These are phyloP conservation scores for Cyrtonyx montezumae DNA, from an alignment of 2,113 vertebrate species.

Conservation along the genomic window DNA sequence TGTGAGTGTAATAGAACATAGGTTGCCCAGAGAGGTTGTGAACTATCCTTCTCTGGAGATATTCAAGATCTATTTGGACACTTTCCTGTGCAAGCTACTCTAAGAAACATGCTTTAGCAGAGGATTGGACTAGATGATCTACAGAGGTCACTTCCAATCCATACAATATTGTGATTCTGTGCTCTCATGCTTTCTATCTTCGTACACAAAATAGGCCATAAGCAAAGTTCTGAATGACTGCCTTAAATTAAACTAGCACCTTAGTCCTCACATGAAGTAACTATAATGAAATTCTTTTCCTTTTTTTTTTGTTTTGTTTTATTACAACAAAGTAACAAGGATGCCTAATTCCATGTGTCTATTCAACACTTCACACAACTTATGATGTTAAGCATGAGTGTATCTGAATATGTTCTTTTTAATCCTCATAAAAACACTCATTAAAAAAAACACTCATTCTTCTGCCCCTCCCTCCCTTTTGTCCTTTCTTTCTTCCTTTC, in stretches of 20 bases:
- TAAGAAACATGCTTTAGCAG: too few species aligned
- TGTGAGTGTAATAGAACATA: too few species aligned
- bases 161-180: too few species aligned
- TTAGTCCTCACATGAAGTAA: background rate
- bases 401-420: background rate
- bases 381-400: background rate
- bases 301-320: background rate
- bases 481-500: background rate
- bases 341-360: background rate
- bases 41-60: too few species aligned
- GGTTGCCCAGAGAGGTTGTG: too few species aligned
- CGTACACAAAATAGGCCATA: background rate
- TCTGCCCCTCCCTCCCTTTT: background rate
- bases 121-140: too few species aligned
- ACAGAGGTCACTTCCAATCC: too few species aligned
- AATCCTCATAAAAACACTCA: too few species aligned
- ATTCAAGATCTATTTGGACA: too few species aligned
- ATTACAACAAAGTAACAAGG: background rate
- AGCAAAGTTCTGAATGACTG: background rate
- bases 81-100: too few species aligned
- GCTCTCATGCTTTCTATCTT: background rate
- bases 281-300: background rate
- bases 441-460: background rate
- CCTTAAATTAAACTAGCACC: background rate
- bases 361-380: background rate